Conservation (phyloP, 1,140 invertebrate species). For the Telenomus remus region DNA sequence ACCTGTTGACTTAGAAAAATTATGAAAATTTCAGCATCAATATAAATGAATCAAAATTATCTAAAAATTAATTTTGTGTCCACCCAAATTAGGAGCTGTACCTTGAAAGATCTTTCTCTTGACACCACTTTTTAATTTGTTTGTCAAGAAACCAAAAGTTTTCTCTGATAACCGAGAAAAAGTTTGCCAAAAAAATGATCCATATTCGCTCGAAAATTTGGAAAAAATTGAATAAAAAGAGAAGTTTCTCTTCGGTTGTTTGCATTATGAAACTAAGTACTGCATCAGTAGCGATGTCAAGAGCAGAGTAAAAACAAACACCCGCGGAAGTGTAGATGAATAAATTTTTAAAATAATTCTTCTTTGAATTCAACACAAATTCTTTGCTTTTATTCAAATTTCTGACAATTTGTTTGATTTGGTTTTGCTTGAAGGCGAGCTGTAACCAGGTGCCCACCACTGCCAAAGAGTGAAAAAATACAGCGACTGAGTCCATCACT, state of each 20-base stretch:
- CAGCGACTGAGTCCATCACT: slow-evolving; percentile 21
- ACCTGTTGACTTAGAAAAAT: background rate
- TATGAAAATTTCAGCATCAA: too few species aligned
- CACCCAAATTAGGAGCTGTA: background rate
- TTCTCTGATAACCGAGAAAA: slow-evolving; percentile 1
- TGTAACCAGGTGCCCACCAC: slow-evolving; percentile 15
- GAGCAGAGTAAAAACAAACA: background rate
- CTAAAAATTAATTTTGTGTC: background rate
- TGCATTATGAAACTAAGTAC: slow-evolving; percentile 1
- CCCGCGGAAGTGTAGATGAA: background rate
- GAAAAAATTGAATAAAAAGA: slow-evolving; percentile 19
- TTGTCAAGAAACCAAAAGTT: slow-evolving; percentile 4
- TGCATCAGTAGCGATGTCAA: slow-evolving; percentile 1
- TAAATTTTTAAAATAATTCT: background rate
- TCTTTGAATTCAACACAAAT: background rate
- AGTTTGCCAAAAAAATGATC: slow-evolving; percentile 4
- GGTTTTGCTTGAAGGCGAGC: slow-evolving; percentile 19
- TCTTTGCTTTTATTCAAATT: background rate
- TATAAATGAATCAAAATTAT: too few species aligned
- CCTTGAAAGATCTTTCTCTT: background rate
- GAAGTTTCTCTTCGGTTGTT: slow-evolving; percentile 1
- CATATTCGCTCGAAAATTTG: slow-evolving; percentile 9
- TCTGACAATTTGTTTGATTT: slow-evolving; percentile 7
- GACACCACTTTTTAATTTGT: background rate
- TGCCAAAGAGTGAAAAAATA: slow-evolving; percentile 3